These are phyloP conservation scores for Lottia gigantea DNA, from an alignment of 2,888 invertebrate species.

Conservation along the genomic window DNA sequence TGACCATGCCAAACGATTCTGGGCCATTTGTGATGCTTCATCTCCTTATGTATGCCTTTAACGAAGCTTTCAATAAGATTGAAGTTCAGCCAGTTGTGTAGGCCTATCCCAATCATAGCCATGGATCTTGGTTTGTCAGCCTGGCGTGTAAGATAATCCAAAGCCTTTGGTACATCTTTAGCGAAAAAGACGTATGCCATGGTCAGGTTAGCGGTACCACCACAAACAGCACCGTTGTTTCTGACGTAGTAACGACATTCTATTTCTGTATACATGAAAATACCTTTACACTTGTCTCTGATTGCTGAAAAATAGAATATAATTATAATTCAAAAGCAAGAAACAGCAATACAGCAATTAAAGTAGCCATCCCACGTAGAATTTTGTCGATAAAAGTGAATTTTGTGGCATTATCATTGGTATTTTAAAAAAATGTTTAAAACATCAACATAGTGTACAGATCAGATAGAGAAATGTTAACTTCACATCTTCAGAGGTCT, in stretches of 20 bases:
- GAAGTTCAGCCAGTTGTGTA: background rate
- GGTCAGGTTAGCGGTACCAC: background rate
- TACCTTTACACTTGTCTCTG: background rate
- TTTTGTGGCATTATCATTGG: no score
- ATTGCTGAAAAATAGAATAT: background rate
- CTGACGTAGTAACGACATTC: background rate
- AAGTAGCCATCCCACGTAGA: no score
- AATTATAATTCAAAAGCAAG: no score
- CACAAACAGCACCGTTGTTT: background rate
- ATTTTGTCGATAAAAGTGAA: no score
- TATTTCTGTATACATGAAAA: slow-evolving; percentile 3
- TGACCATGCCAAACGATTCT: slow-evolving; percentile 1
- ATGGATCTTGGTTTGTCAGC: background rate
- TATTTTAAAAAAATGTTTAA: no score
- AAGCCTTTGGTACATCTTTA: background rate
- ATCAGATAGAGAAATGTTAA: no score
- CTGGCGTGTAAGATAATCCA: background rate
- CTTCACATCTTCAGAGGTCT: no score
- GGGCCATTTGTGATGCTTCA: slow-evolving; percentile 3
- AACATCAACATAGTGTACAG: no score
- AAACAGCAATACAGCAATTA: no score
- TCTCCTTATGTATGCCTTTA: background rate
- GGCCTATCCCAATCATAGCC: background rate
- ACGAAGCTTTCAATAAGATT: background rate
- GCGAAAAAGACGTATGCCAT: slow-evolving; percentile 3